These are phyloP conservation scores for Drosophila ochracea DNA, from an alignment of 2,888 invertebrate species.

Conservation along the genomic window DNA sequence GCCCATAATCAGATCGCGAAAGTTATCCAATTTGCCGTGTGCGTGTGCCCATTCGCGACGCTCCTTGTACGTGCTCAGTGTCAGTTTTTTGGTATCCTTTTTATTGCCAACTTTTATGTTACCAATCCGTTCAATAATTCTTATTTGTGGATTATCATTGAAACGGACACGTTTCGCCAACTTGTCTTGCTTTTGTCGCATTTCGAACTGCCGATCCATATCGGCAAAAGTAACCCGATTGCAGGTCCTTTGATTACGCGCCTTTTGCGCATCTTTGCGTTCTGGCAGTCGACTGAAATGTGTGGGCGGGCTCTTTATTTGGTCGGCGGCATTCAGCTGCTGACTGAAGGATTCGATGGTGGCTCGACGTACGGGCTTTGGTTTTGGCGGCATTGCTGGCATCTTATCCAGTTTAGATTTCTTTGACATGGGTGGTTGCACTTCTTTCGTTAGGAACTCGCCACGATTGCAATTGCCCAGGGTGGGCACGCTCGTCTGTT, in stretches of 20 bases:
- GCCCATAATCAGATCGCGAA: conserved; percentile 86
- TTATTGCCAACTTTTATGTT: conserved; percentile 42
- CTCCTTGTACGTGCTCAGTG: conserved; percentile 58
- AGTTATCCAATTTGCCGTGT: conserved; percentile 60
- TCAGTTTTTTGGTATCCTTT: conserved; percentile 54
- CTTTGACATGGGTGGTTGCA: conserved; percentile 35
- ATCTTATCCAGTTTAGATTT: conserved; percentile 33
- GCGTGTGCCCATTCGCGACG: conserved; percentile 64
- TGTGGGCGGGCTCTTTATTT: neutral
- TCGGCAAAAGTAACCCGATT: conserved; percentile 73
- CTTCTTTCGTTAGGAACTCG: conserved; percentile 86
- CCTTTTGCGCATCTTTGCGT: conserved; percentile 52
- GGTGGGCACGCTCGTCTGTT: conserved; percentile 60
- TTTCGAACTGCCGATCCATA: conserved; percentile 70
- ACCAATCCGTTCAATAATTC: conserved; percentile 71
- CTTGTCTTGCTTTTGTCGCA: conserved; percentile 32
- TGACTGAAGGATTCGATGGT: conserved; percentile 59
- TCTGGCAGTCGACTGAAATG: conserved; percentile 28
- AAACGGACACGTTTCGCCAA: conserved; percentile 75
- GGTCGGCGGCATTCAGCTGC: conserved; percentile 46
- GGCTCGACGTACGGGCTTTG: conserved; percentile 16
- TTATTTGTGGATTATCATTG: conserved; percentile 64
- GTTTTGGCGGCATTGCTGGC: neutral
- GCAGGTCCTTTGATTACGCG: conserved; percentile 50
- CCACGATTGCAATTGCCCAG: conserved; percentile 87